Percentiles rank a stretch among this genome's conserved stretches.
Conservation (phyloP, 2,113 vertebrate genomes). For the Paedocypris sp. region DNA sequence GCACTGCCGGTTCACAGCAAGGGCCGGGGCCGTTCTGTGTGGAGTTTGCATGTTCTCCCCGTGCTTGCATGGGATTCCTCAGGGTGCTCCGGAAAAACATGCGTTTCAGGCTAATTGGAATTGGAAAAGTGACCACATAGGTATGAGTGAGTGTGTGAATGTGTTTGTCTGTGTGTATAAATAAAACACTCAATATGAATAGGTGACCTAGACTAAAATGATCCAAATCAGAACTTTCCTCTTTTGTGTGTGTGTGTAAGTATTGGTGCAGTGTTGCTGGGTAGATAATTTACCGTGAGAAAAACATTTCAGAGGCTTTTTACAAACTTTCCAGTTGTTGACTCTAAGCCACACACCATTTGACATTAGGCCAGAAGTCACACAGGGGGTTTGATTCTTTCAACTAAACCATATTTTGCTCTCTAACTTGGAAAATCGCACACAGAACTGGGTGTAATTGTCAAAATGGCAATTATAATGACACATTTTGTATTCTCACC, state of each 20-base stretch:
- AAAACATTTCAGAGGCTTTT: constrained; percentile 7
- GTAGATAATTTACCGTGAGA: constrained; percentile 4
- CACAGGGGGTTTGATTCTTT: background rate
- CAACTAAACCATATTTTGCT: background rate
- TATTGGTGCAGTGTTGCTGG: background rate
- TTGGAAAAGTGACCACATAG: too few species aligned
- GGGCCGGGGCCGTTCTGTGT: too few species aligned
- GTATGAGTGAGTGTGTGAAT: too few species aligned
- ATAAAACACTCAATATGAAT: too few species aligned
- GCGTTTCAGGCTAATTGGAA: too few species aligned
- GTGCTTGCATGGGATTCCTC: too few species aligned
- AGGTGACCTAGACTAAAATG: too few species aligned
- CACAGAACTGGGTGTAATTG: background rate
- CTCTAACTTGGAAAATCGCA: background rate
- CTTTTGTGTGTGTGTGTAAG: background rate
- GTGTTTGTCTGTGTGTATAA: too few species aligned
- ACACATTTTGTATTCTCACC: background rate
- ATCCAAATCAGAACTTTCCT: background rate
- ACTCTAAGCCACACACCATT: background rate
- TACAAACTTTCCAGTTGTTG: background rate
- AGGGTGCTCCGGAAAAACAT: too few species aligned
- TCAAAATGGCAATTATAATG: background rate
- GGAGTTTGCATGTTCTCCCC: too few species aligned
- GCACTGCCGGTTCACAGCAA: too few species aligned
- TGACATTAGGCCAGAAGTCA: background rate